Percentiles rank a stretch among this genome's conserved stretches.
Conservation (phyloP, 2,113 vertebrate genomes). For the Cheilinus undulatus region DNA sequence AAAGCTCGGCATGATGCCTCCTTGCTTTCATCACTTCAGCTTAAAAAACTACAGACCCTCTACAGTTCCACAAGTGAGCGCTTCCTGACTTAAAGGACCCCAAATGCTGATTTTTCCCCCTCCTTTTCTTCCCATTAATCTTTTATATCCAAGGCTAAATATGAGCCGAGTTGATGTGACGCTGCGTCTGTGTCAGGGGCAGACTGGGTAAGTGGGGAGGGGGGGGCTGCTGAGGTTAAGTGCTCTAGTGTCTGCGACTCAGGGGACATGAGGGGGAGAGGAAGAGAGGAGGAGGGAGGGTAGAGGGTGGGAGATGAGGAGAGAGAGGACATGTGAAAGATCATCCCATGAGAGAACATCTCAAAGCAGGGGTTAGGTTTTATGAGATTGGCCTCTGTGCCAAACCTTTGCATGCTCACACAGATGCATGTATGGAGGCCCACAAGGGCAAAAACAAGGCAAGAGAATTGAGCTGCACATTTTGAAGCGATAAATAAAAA, state of each 20-base stretch:
- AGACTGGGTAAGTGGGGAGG: conserved; percentile 49
- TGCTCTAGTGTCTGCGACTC: conserved; percentile 77
- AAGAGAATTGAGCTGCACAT: neutral
- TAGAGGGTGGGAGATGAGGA: conserved; percentile 41
- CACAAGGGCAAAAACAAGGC: neutral
- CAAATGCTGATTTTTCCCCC: conserved; percentile 30
- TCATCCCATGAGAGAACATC: conserved; percentile 68
- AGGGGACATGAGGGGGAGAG: conserved; percentile 48
- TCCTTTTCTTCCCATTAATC: conserved; percentile 70
- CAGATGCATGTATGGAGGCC: conserved; percentile 1
- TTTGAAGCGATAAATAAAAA: too few relatives aligned
- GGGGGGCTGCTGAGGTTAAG: conserved; percentile 81
- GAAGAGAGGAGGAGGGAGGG: conserved; percentile 36
- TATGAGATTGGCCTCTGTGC: conserved; percentile 62
- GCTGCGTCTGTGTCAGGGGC: conserved; percentile 69
- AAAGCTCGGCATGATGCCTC: conserved; percentile 66
- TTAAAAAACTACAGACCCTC: conserved; percentile 59
- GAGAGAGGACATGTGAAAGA: conserved; percentile 41
- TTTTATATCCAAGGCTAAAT: conserved; percentile 79
- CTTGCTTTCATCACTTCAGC: conserved; percentile 68
- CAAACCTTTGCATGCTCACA: conserved; percentile 41
- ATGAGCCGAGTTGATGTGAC: conserved; percentile 79
- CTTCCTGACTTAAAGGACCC: conserved; percentile 50
- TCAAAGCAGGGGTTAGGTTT: conserved; percentile 62
- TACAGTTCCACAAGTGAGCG: conserved; percentile 46